Conservation (phyloP, 2,888 invertebrate genomes). For the Spodoptera exigua region DNA sequence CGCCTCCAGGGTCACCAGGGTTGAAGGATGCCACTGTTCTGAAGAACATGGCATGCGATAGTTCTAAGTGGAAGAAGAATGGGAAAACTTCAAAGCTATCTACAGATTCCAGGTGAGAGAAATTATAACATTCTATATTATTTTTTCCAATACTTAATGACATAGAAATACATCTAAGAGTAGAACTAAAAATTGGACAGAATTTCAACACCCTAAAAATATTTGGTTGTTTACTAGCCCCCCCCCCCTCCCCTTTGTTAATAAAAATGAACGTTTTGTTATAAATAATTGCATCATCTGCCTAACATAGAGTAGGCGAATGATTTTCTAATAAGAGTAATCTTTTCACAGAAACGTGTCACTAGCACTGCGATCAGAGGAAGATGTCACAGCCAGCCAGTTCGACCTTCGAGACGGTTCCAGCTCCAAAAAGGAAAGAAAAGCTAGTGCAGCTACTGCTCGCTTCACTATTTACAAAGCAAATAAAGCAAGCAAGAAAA, state of each 20-base stretch:
- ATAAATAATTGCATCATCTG: too few species aligned
- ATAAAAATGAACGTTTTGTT: too few species aligned
- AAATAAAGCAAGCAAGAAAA: conserved; percentile 98
- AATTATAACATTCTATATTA: too few species aligned
- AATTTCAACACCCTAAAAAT: too few species aligned
- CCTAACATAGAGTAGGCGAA: too few species aligned
- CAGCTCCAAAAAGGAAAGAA: conserved; percentile 92
- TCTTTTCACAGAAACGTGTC: conserved; percentile 89
- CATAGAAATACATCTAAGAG: too few species aligned
- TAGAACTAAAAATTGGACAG: too few species aligned
- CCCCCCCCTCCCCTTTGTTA: too few species aligned
- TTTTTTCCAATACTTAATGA: too few species aligned
- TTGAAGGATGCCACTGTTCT: conserved; percentile 80
- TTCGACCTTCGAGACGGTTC: conserved; percentile 82
- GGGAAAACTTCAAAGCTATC: conserved; percentile 74
- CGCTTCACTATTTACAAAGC: conserved; percentile 97
- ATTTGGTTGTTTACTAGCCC: too few species aligned
- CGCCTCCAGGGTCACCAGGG: conserved; percentile 87
- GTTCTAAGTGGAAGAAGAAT: conserved; percentile 80
- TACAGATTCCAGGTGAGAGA: conserved; percentile 72
- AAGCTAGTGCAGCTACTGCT: conserved; percentile 91
- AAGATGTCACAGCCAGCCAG: conserved; percentile 78
- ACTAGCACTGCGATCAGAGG: conserved; percentile 82
- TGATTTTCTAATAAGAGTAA: neutral
- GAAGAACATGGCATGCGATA: conserved; percentile 77